Base-by-base conservation (phyloP, 2,113 vertebrate genomes). In the Cephalophus harveyi region DNA sequence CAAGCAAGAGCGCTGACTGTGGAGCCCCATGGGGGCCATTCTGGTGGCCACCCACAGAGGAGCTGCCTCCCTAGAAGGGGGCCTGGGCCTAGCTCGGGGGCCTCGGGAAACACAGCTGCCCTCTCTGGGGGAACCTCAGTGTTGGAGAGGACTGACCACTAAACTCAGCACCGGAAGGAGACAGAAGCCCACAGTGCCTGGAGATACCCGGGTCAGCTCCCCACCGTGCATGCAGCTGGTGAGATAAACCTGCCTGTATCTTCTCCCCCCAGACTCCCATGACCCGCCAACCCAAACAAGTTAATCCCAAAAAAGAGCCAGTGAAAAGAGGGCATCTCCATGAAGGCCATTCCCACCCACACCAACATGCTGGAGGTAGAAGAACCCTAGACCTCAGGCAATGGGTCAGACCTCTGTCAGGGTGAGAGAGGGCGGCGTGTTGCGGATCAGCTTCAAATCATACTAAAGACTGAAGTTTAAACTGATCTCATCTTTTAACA, bases 381-480 rank as follows among this genome's bases (percentile, higher is more conserved):
- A 85, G 64, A 62, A 25, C 19, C 82, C 90, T 12, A 1, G 30
- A 36, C 21, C n/a, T 57, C 8, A 6, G 33, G 16, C 30, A 40
- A 23, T 6, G 36, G 81, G 33, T 54, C 60, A 85, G 25, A 83
- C 17, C 40, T 50, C n/a, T 74, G 2, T 33, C 33, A 64, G 23
- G 17, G 23, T 1, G 23, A 54, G 16, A 3, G 19, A 15, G 57
- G 8, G 19, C 12, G 3, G 10, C 1, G 5, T 76, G 3, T 7
- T 55, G 36, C 2, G 4, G 60, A 91, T 62, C 76, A 90, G 21
- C 91, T 33, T 54, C 9, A 96, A 96, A 76, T 74, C 78, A 46
- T 7, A 93, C 33, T 83, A 57, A 93, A 82, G 14, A 36, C 40
- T 64, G 62, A 94, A n/a, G 6, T 84, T 82, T 87, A 57, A 89